These are phyloP conservation scores for Chlamydotis undulata DNA, from an alignment of 2,113 vertebrate species.

Conservation along the genomic window DNA sequence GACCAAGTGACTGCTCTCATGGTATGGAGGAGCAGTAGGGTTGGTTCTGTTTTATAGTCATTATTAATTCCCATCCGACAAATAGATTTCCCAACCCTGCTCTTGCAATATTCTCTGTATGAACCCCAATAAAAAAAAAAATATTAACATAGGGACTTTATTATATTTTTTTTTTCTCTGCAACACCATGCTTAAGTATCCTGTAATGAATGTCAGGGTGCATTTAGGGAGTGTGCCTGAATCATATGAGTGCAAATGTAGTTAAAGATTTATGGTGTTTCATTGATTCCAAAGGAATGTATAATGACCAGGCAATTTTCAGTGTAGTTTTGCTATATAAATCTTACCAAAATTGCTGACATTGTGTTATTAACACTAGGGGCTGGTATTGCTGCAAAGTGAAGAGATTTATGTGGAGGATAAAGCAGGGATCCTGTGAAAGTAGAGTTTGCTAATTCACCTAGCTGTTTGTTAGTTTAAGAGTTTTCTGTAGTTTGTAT, in stretches of 20 bases:
- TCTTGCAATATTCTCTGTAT: background rate
- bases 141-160: background rate
- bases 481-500: background rate
- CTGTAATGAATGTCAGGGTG: background rate
- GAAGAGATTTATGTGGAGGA: conserved; percentile 51
- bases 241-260: background rate
- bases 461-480: background rate
- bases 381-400: background rate
- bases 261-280: conserved; percentile 9
- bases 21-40: conserved; percentile 25
- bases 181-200: background rate
- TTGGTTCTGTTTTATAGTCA: conserved; percentile 32
- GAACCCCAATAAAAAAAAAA: background rate
- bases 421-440: conserved; percentile 2
- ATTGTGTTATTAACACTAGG: conserved; percentile 3
- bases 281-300: conserved; percentile 38
- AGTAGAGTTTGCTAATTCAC: conserved; percentile 16
- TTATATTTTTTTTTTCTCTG: background rate
- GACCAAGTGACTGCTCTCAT: conserved; percentile 43
- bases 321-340: background rate
- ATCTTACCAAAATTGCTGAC: conserved; percentile 24
- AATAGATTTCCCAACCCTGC: background rate
- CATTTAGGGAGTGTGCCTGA: background rate
- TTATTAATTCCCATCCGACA: conserved; percentile 51
- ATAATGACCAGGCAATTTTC: conserved; percentile 41